These are phyloP conservation scores for Eudiplozoon nipponicum DNA, from an alignment of 2,888 invertebrate genomes.

Conservation along the genomic window DNA sequence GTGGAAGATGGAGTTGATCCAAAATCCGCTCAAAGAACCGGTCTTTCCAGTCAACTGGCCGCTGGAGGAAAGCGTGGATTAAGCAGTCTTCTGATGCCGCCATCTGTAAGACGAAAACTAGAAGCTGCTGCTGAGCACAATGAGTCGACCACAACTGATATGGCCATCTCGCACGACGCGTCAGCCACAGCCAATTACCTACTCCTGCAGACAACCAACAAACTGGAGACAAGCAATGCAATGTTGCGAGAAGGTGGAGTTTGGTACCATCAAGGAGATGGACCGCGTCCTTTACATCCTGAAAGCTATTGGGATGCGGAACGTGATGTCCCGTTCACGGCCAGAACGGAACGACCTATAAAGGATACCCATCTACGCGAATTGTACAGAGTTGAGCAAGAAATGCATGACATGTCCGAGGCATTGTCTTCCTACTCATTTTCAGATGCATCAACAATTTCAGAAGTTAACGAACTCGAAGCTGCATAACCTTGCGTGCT, in stretches of 20 bases:
- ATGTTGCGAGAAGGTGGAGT: too few species aligned
- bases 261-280: too few species aligned
- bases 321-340: conserved; percentile 9
- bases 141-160: conserved; percentile 1
- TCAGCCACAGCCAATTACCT: neutral
- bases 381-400: conserved; percentile 11
- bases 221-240: too few species aligned
- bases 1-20: conserved; percentile 2
- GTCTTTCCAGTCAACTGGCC: too few species aligned
- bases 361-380: conserved; percentile 10
- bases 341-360: conserved; percentile 11
- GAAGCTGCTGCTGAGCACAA: conserved; percentile 2
- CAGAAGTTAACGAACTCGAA: too few species aligned
- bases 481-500: too few species aligned
- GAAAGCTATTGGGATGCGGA: too few species aligned
- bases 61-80: conserved; percentile 6
- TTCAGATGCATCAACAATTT: neutral
- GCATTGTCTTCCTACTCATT: neutral
- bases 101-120: conserved; percentile 13
- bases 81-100: conserved; percentile 14
- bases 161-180: neutral
- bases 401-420: conserved; percentile 5
- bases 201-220: conserved; percentile 1
- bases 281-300: too few species aligned
- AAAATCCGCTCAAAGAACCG: conserved; percentile 3